Base-by-base conservation (phyloP, 2,797 vertebrate species). In the Podarcis siculus region DNA sequence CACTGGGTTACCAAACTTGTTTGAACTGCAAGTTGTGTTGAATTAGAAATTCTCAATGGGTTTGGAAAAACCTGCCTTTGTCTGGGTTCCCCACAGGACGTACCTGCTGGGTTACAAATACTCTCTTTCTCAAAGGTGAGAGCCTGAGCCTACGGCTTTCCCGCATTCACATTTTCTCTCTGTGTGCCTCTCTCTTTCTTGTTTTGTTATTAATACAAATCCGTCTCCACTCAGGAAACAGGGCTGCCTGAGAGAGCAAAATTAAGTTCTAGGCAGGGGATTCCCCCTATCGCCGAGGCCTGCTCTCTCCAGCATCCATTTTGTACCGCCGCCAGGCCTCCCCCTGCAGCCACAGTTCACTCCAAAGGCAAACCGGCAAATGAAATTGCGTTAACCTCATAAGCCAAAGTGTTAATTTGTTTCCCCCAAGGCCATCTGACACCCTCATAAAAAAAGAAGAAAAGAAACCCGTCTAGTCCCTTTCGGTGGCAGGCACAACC, bases 381-480 rank as follows among this genome's bases (percentile, higher is more conserved):
- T 12, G 87, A 55, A 89, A 94, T 87, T 35, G 2, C 84, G 82
- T 81, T 92, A 83, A 49, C 78, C 69, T 72, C 67, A 79, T 35
- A 87, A 8, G 66, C 76, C 61, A 42, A 85, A 90, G 93, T 0
- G 93, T 90, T 88, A 92, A 95, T 93, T 94, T 76, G 1, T 90
- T 92, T 83, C 90, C 0, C 5, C 32, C 84, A 89, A 92, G 91
- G 86, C 93, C 92, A 90, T 85, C 94, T 92, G 93, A 91, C 73
- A 39, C 45, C 9, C 85, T 2, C 71, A 71, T 83, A 90, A 55
- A 15, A 55, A 55, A 55, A n/a, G n/a, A 55, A 55, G 49, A 55
- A 55, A 55, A 55, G 3, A 92, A 76, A 73, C 69, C 78, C 0
- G 0, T 37, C 72, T 72, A 77, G 75, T 87, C 17, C 1, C 67